A percentile compares a stretch with the other conserved stretches of the same genome.
Conservation (phyloP, 2,797 vertebrate species). For the Avahi laniger region DNA sequence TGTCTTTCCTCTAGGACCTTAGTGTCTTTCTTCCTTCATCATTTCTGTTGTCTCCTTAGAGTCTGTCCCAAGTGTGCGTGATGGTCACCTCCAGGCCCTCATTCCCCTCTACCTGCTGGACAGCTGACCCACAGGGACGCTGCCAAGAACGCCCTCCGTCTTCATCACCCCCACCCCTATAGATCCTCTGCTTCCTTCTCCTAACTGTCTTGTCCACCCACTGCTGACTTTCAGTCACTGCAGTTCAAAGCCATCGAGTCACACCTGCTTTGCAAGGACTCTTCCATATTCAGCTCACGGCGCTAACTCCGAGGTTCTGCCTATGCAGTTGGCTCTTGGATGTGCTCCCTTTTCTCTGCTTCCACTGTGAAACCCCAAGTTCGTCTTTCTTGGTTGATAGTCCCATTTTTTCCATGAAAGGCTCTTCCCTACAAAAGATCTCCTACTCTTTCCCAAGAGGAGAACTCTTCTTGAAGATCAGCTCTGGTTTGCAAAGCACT, state of each 20-base stretch:
- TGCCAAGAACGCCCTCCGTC: not conserved
- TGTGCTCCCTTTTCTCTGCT: not conserved
- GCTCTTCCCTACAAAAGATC: not conserved
- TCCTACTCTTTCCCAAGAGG: not conserved
- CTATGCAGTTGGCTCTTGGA: not conserved
- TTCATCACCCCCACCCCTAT: too few relatives aligned
- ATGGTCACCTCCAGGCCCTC: not conserved
- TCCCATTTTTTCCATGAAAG: too few relatives aligned
- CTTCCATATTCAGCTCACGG: not conserved
- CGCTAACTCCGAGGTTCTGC: not conserved
- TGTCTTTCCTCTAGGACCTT: not conserved
- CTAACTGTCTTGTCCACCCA: not conserved
- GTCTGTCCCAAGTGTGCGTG: not conserved
- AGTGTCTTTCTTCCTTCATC: not conserved
- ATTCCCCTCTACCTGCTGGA: not conserved
- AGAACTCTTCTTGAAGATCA: not conserved
- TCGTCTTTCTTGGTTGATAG: not conserved
- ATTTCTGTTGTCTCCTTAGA: not conserved
- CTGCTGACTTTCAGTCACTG: not conserved
- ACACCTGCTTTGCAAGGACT: not conserved
- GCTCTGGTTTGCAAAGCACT: not conserved
- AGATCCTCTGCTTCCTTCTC: not conserved
- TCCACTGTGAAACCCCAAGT: not conserved
- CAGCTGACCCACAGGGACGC: not conserved
- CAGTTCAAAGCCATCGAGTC: not conserved